Evolutionary conservation across 2,797 vertebrate genomes (phyloP), one percentile per base, ranked within the genome.

Genomic region (Cuculus canorus): DNA sequence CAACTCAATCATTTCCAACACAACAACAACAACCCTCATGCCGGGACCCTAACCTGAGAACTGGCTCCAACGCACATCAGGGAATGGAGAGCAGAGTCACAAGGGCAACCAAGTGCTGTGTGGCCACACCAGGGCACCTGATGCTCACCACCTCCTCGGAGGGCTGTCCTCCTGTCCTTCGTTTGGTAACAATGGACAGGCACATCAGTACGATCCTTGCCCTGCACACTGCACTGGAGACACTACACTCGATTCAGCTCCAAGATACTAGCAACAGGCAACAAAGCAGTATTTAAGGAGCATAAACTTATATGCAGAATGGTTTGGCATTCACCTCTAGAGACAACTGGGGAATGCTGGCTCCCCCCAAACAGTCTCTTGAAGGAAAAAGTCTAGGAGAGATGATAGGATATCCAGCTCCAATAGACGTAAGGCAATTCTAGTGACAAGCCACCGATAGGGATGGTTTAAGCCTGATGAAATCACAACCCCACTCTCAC

Each of bases 61-160:
- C 72, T 70, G 87, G 75, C 86, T 96, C 90, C 70, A 94, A 73
- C 0, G 0, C 73, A 82, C 9, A 0, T 4, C 2, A 53, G 41
- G 76, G 71, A 78, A 82, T 87, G 48, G 69, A 86, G 12, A 81
- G 87, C 73, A 82, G 41, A 69, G 47, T 75, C 90, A 69, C 65
- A 30, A 81, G 69, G 92, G 82, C 86, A 82, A 80, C 17, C 23
- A 50, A 76, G 81, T 2, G 0, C 39, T 39, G 35, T 0, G 2
- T 17, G 92, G 96, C 76, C 39, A 57, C 4, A 9, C 41, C 77
- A 76, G 75, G 82, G 72, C 16, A 35, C 78, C 81, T 25, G 68
- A 92, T 11, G 16, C 33, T 86, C 89, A 65, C 37, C 85, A 80
- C 88, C 65, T 95, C n/a, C 81, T 81, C 87, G 82, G 61, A 59